Conservation (phyloP, 2,888 invertebrate genomes). For the Hipparchia semele region DNA sequence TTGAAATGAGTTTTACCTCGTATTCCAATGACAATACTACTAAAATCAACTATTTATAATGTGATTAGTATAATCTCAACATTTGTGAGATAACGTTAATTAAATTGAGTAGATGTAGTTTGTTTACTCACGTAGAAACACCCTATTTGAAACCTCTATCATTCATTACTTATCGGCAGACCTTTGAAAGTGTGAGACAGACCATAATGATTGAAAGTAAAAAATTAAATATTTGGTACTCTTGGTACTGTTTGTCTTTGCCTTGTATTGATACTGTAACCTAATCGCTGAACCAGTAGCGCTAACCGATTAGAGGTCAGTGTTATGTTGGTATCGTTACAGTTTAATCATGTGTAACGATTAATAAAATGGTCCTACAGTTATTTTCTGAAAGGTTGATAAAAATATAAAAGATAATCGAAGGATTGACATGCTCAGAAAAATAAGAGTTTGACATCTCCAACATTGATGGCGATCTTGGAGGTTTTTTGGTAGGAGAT, state of each 20-base stretch:
- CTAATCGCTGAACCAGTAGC: too few relatives aligned
- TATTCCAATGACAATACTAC: constrained; percentile 70
- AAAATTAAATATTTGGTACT: not conserved
- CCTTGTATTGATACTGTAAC: too few relatives aligned
- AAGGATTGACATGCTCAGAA: too few relatives aligned
- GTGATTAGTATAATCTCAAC: constrained; percentile 8
- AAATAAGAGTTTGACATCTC: too few relatives aligned
- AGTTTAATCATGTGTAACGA: not conserved
- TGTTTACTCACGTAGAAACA: constrained; percentile 15
- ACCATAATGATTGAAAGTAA: not conserved
- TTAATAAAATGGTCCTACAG: not conserved
- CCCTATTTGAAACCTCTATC: not conserved
- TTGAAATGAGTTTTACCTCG: constrained; percentile 52
- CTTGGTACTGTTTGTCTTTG: not conserved
- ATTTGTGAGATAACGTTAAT: constrained; percentile 4
- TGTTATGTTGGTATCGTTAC: not conserved
- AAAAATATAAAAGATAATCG: too few relatives aligned
- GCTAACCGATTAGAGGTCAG: not conserved
- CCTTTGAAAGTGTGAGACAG: not conserved
- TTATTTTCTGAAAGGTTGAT: too few relatives aligned
- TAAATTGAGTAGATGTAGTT: constrained; percentile 17
- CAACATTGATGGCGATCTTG: too few relatives aligned
- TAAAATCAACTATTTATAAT: constrained; percentile 25
- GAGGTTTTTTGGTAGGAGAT: too few relatives aligned
- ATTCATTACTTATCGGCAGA: not conserved